Base-by-base conservation (phyloP, 2,113 vertebrate species). In the Toxotes jaculatrix region DNA sequence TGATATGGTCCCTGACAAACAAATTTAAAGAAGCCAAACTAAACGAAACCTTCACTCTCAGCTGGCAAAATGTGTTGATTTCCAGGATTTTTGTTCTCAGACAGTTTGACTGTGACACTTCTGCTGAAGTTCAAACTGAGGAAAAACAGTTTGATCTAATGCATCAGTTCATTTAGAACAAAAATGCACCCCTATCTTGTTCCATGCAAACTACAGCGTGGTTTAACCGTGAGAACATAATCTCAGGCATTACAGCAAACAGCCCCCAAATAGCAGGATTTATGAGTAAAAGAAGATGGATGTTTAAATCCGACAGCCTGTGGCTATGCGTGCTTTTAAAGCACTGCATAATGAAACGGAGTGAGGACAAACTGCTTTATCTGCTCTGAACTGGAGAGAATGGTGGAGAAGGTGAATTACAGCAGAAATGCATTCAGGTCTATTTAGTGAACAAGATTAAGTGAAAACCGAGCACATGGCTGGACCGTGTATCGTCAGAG, bases 301-400 rank as follows among this genome's bases (percentile, higher is more conserved):
- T 67, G 53, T 34, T n/a, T 31, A 13, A 53, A n/a, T 56, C 5
- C 55, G 19, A 13, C 6, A 49, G 60, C 51, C 62, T 66, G 32
- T 16, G 27, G 78, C 61, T 40, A 11, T 47, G 27, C n/a, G 14
- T 45, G 51, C 62, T 66, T 60, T 80, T 40, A 73, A 49, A 49
- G 62, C 38, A 19, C 16, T 57, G 6, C 31, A 36, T 63, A 8
- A 64, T 53, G n/a, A 51, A 17, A 27, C n/a, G n/a, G 19, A 34
- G 47, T 55, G 45, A 53, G 13, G 76, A 64, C 36, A 57, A 40
- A 49, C 42, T 21, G 75, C 75, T 51, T 53, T 9, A 16, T 61
- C 68, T 80, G 60, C 27, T 49, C 42, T 59, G 6, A 43, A 45
- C 13, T 64, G 60, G 21, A 57, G 43, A 53, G 56, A 62, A 34